Percentiles rank a stretch among this genome's conserved stretches.
phyloP scores from a whole-genome alignment of 1,140 invertebrate genomes.

The Chelonus insularis region DNA sequence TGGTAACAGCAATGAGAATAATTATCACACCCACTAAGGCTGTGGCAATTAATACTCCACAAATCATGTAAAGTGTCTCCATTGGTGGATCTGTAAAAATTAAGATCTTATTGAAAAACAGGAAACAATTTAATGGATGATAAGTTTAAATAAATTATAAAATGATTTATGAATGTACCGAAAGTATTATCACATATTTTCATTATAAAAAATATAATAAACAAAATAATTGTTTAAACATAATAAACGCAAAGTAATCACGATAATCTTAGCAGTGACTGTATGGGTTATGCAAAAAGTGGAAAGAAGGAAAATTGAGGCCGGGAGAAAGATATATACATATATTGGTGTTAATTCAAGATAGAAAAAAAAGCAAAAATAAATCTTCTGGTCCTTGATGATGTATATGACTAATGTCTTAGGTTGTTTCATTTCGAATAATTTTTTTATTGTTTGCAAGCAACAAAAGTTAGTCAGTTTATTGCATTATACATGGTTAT shows the following conservation, averaged over 20 bases:
- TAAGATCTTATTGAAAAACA: too few relatives aligned
- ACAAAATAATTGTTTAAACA: background rate
- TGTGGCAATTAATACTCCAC: constrained; percentile 78
- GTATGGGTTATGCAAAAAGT: background rate
- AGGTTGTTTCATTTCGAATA: too few relatives aligned
- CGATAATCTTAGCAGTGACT: background rate
- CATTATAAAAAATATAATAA: constrained; percentile 41
- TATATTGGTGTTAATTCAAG: too few relatives aligned
- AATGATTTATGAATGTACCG: too few relatives aligned
- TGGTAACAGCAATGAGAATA: constrained; percentile 74
- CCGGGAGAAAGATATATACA: background rate
- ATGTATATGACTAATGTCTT: too few relatives aligned
- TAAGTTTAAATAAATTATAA: too few relatives aligned
- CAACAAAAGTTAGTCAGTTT: too few relatives aligned
- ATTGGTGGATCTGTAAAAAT: constrained; percentile 74
- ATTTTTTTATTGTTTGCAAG: too few relatives aligned
- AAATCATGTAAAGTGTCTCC: constrained; percentile 78
- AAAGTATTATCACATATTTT: too few relatives aligned
- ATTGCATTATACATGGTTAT: background rate
- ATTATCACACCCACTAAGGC: constrained; percentile 76
- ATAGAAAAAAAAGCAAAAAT: background rate
- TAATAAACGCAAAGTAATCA: background rate
- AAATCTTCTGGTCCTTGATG: too few relatives aligned
- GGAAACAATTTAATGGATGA: too few relatives aligned
- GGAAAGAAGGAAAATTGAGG: background rate